Evolutionary conservation across 2,797 vertebrate species (phyloP).

Genomic region (Orestias chungarensis): DNA sequence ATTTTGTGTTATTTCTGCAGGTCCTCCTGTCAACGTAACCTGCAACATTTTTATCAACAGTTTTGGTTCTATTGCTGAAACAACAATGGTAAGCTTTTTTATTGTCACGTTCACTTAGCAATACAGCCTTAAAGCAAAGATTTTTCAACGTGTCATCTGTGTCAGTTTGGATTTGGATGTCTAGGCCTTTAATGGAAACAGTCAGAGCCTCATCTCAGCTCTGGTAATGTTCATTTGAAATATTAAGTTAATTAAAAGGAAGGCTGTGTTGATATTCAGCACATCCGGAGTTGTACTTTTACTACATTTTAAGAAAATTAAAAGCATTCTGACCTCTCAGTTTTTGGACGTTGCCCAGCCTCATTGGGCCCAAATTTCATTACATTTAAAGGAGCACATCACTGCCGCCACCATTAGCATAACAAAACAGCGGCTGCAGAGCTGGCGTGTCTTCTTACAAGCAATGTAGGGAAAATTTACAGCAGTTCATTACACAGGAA

Average conservation of each 20-base stretch:
- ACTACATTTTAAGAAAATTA: conserved; percentile 26
- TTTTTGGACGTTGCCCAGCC: conserved; percentile 37
- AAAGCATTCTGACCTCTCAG: conserved; percentile 26
- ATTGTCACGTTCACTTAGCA: background rate
- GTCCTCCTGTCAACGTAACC: conserved; percentile 96
- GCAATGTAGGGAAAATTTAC: conserved; percentile 19
- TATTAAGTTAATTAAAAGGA: conserved; percentile 44
- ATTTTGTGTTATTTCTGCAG: conserved; percentile 74
- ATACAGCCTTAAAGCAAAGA: background rate
- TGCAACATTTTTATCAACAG: conserved; percentile 99
- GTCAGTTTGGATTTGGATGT: conserved; percentile 17
- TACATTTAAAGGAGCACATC: conserved; percentile 45
- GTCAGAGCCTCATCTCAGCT: conserved; percentile 28
- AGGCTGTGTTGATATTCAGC: conserved; percentile 9
- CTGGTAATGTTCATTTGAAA: conserved; percentile 23
- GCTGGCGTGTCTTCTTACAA: conserved; percentile 16
- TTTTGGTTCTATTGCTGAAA: conserved; percentile 98
- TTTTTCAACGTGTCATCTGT: conserved; percentile 3
- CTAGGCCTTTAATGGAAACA: conserved; percentile 38
- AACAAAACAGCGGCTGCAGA: conserved; percentile 19
- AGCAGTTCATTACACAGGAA: conserved; percentile 55
- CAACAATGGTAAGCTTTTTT: conserved; percentile 91
- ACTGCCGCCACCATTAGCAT: conserved; percentile 44
- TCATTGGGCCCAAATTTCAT: conserved; percentile 54
- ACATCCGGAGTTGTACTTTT: conserved; percentile 34